Conservation (phyloP, 2,113 vertebrate genomes). For the Empidonax traillii region DNA sequence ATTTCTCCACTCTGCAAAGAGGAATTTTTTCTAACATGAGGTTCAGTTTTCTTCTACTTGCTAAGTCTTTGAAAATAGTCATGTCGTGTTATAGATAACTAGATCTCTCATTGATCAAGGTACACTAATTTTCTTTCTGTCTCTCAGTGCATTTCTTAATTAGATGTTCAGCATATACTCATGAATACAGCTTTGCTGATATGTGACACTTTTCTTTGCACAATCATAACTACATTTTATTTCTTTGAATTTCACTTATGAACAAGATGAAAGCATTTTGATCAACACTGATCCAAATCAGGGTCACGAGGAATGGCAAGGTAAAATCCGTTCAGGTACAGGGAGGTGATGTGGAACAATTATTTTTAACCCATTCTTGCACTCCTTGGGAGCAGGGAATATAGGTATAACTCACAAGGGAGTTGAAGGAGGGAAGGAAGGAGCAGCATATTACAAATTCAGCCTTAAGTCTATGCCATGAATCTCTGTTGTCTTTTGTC, state of each 20-base stretch:
- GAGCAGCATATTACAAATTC: not conserved
- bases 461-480: not conserved
- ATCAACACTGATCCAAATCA: not conserved
- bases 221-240: not conserved
- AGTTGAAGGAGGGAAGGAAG: not conserved
- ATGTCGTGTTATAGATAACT: not conserved
- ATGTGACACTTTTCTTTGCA: not conserved
- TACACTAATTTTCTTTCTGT: not conserved
- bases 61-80: not conserved
- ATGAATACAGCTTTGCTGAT: not conserved
- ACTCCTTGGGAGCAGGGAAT: not conserved
- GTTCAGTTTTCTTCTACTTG: not conserved
- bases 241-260: not conserved
- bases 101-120: not conserved
- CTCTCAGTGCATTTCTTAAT: not conserved
- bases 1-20: not conserved
- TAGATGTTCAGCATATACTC: not conserved
- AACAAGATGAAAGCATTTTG: not conserved
- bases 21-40: not conserved
- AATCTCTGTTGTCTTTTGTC: not conserved
- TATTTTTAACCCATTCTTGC: not conserved
- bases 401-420: not conserved
- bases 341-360: not conserved
- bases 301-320: not conserved
- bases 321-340: not conserved